Conservation (phyloP, 2,797 vertebrate species). For the Potorous gilbertii region DNA sequence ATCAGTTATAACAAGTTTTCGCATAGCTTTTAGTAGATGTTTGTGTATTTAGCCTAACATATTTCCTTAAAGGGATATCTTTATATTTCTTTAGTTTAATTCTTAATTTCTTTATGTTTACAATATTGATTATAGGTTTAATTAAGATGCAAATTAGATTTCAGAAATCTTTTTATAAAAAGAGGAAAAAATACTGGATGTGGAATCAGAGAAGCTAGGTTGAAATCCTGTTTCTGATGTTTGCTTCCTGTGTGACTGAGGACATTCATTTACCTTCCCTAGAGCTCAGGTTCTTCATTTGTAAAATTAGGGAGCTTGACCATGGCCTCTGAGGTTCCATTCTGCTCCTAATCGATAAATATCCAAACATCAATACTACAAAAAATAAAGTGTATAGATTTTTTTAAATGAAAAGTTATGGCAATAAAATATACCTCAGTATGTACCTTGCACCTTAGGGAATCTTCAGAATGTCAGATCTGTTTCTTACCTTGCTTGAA, state of each 20-base stretch:
- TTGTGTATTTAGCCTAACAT: constrained; percentile 23
- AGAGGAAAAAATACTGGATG: neutral
- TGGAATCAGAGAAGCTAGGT: neutral
- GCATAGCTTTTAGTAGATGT: constrained; percentile 32
- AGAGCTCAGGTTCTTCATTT: neutral
- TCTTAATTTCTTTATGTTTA: constrained; percentile 10
- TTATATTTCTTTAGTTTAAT: constrained; percentile 29
- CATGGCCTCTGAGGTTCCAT: neutral
- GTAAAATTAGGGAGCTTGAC: neutral
- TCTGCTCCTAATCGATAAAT: neutral
- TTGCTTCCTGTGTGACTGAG: neutral
- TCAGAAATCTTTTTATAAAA: neutral
- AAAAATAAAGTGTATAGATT: neutral
- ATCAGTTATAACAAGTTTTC: constrained; percentile 53
- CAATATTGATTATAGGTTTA: constrained; percentile 36
- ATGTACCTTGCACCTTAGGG: neutral
- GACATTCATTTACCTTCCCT: neutral
- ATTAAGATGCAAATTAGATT: constrained; percentile 49
- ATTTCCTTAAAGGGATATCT: neutral
- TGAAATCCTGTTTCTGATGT: neutral
- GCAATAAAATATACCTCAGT: neutral
- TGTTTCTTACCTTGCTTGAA: neutral
- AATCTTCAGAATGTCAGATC: neutral
- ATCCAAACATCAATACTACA: neutral
- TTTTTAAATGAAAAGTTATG: neutral